Conservation (phyloP, 2,113 vertebrate species). For the Ictidomys tridecemlineatus region DNA sequence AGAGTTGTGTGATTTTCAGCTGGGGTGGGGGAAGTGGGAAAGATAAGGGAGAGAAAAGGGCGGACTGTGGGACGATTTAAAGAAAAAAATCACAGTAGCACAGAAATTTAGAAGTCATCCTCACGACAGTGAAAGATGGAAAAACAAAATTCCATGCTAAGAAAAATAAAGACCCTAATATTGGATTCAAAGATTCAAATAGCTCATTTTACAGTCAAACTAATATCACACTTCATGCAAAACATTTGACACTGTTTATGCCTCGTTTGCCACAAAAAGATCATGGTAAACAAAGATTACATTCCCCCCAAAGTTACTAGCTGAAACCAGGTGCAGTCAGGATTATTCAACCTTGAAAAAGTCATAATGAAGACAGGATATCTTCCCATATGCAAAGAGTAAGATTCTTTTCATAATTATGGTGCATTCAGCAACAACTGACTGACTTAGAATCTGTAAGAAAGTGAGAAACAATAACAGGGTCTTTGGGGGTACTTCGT, state of each 20-base stretch:
- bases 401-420: conserved; percentile 92
- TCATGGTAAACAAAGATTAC: conserved; percentile 90
- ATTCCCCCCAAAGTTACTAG: conserved; percentile 86
- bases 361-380: conserved; percentile 90
- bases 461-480: conserved; percentile 85
- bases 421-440: conserved; percentile 89
- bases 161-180: conserved; percentile 85
- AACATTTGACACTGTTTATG: conserved; percentile 88
- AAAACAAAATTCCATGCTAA: conserved; percentile 82
- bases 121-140: conserved; percentile 79
- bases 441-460: conserved; percentile 86
- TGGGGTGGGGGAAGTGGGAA: background rate
- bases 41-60: conserved; percentile 21
- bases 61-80: conserved; percentile 59
- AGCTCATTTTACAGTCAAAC: conserved; percentile 87
- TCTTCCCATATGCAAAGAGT: conserved; percentile 88
- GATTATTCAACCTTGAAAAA: conserved; percentile 92
- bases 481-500: conserved; percentile 86
- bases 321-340: conserved; percentile 91
- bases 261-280: conserved; percentile 89
- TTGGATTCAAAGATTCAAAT: conserved; percentile 83
- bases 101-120: conserved; percentile 83
- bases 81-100: conserved; percentile 71
- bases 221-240: conserved; percentile 88
- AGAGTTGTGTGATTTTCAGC: conserved; percentile 75